Base-by-base conservation (phyloP, 1,140 invertebrate genomes). In the Neodiprion pinetum region DNA sequence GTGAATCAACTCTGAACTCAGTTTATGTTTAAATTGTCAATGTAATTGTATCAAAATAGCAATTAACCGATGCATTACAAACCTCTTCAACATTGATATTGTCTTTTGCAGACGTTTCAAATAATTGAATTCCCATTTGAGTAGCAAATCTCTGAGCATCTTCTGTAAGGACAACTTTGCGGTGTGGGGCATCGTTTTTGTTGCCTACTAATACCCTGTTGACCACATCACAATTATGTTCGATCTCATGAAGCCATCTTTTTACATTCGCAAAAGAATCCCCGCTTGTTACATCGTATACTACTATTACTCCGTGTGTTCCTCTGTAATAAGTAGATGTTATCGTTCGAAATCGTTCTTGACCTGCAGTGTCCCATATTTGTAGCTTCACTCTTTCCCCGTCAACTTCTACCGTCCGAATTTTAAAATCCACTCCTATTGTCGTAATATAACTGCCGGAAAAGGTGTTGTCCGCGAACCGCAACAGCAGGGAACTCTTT, bases 371-470 rank as follows among this genome's bases (percentile, higher is more conserved):
- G 87, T 99, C 97, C 98, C 98, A 99, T 82, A 99, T 99, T 90
- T 99, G 98, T 76, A 99, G 90, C 89, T 99, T 99, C 1, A 99
- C 97, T 82, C 95, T 93, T 88, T 98, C 94, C 70, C 97, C 98
- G 84, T 97, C 95, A 79, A 99, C 93, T 81, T 96, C 94, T 77
- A 99, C 93, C 76, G 98, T 99, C 83, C 97, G 92, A 83, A 99
- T 99, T 92, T 99, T 99, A 88, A 99, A 99, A 91, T 99, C 98
- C 49, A 99, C 98, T 73, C 98, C 98, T 88, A 99, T 99, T 47
- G 98, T 99, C 61, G 98, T 99, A 84, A 99, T 99, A 84, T 99
- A 99, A 91, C 95, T 99, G 75, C 97, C 96, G 83, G 96, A 96
- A 87, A 99, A 99, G 76, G 96, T 98, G 89, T 99, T 99, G 87